A percentile compares a stretch with the other conserved stretches of the same genome.
Evolutionary conservation across 35 echinoderm and acorn worm species (phyloP).

Genomic region (Ophioderma brevispina): DNA sequence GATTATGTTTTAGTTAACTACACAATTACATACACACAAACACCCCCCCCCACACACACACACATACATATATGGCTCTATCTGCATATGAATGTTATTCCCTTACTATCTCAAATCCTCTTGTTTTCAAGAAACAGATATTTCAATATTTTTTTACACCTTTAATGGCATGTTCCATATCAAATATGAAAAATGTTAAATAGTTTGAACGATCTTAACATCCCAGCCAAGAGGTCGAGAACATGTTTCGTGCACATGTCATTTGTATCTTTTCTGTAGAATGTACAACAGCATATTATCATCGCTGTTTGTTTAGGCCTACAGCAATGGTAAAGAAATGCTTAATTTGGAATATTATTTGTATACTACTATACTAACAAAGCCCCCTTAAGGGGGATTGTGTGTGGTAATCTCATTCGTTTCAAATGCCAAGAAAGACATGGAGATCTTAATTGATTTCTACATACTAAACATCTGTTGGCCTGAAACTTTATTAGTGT

Average conservation of each 20-base stretch:
- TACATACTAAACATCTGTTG: not conserved
- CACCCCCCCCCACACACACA: too few relatives aligned
- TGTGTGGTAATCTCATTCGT: not conserved
- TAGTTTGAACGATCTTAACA: not conserved
- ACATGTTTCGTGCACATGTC: too few relatives aligned
- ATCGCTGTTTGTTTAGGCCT: not conserved
- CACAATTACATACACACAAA: too few relatives aligned
- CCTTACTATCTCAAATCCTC: too few relatives aligned
- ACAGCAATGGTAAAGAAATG: not conserved
- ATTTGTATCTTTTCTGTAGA: not conserved
- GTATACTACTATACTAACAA: not conserved
- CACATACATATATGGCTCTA: too few relatives aligned
- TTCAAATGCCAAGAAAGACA: not conserved
- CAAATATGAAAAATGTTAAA: not conserved
- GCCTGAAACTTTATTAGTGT: not conserved
- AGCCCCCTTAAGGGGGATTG: not conserved
- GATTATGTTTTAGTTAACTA: too few relatives aligned
- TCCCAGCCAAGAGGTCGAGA: not conserved
- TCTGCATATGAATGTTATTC: too few relatives aligned
- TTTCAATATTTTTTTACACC: too few relatives aligned
- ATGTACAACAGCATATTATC: not conserved
- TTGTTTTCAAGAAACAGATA: too few relatives aligned
- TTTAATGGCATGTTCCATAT: not conserved
- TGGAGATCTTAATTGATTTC: slow-evolving; percentile 11
- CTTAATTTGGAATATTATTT: not conserved